Percentiles rank a stretch among this genome's conserved stretches.
Conservation (phyloP, 2,797 vertebrate genomes). For the Labeo calbasu region DNA sequence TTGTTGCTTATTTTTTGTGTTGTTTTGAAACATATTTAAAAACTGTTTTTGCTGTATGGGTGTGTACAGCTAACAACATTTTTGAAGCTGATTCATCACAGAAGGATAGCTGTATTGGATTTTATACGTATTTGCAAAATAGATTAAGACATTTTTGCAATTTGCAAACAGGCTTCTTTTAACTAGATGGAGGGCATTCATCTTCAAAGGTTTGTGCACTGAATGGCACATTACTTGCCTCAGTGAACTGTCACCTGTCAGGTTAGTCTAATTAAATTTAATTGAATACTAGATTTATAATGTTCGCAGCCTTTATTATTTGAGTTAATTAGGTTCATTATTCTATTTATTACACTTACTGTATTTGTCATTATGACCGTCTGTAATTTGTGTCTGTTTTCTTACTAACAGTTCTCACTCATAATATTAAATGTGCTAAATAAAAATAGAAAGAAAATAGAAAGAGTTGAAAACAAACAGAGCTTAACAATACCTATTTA, state of each 20-base stretch:
- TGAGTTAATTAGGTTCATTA: background rate
- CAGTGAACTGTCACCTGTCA: background rate
- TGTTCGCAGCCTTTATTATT: constrained; percentile 2
- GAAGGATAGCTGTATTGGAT: background rate
- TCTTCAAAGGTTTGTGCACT: background rate
- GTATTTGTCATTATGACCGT: background rate
- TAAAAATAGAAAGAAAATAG: background rate
- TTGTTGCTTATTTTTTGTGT: background rate
- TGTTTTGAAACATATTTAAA: no score
- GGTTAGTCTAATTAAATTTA: constrained; percentile 10
- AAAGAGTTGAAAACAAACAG: background rate
- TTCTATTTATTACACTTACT: background rate
- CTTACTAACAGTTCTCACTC: background rate
- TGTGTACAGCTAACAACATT: background rate
- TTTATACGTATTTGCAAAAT: background rate
- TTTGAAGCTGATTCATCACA: background rate
- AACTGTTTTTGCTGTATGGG: no score
- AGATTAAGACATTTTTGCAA: background rate
- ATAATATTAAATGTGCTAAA: background rate
- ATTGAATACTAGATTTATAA: background rate
- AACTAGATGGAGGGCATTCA: background rate
- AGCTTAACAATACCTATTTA: background rate
- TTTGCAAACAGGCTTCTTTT: background rate
- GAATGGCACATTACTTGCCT: background rate
- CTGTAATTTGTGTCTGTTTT: background rate